Evolutionary conservation across 2,113 vertebrate genomes (phyloP).

Genomic region (Fulica atra): DNA sequence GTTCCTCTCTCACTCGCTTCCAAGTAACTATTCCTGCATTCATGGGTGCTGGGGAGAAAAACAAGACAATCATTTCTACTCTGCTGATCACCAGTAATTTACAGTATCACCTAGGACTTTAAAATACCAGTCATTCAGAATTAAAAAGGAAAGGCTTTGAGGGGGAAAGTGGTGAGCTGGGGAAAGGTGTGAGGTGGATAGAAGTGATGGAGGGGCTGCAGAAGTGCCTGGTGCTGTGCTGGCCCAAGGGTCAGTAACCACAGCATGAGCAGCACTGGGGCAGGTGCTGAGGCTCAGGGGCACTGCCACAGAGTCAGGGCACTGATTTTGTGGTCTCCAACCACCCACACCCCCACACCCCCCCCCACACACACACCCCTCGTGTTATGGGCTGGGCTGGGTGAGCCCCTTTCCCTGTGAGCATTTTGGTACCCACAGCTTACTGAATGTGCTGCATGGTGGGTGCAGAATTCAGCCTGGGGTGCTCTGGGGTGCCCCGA

Average conservation of each 20-base stretch:
- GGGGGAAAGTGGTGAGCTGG: background rate
- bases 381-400: background rate
- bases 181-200: background rate
- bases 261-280: background rate
- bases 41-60: background rate
- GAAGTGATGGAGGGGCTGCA: background rate
- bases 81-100: background rate
- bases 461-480: background rate
- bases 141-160: background rate
- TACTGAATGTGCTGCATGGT: too few species aligned
- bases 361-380: too few species aligned
- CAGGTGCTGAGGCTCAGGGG: too few species aligned
- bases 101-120: background rate
- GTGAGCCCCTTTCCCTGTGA: background rate
- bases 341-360: too few species aligned
- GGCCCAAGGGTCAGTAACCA: background rate
- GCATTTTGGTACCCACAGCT: background rate
- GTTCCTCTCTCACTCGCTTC: background rate
- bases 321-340: background rate
- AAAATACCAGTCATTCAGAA: background rate
- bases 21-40: background rate
- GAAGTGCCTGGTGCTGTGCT: background rate
- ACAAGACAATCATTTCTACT: background rate
- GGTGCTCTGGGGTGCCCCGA: background rate
- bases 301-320: background rate